Evolutionary conservation across 2,797 vertebrate species (phyloP).

Genomic region (Molothrus ater): DNA sequence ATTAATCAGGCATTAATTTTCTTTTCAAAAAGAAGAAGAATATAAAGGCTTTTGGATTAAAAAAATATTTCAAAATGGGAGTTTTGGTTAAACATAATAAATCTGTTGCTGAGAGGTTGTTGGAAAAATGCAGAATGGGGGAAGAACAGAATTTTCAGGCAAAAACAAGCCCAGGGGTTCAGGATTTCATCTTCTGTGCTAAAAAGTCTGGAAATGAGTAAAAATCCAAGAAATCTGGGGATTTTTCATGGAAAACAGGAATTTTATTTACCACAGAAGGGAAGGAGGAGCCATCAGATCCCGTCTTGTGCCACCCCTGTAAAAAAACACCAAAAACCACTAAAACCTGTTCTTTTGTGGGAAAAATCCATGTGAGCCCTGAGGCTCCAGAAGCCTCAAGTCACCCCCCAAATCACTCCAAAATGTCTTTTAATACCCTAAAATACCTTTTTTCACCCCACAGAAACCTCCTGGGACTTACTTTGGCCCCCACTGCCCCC

Average conservation of each 20-base stretch:
- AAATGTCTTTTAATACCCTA: neutral
- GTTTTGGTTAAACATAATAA: neutral
- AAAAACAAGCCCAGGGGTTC: neutral
- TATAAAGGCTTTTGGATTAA: neutral
- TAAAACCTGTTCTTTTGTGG: neutral
- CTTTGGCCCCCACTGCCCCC: neutral
- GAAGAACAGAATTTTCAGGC: neutral
- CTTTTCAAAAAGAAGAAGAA: no score
- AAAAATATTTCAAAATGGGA: neutral
- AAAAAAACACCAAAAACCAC: neutral
- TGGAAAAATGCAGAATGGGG: neutral
- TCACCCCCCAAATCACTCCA: neutral
- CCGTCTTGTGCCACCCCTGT: neutral
- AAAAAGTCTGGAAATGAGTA: neutral
- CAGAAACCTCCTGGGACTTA: neutral
- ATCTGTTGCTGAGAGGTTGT: neutral
- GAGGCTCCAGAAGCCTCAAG: neutral
- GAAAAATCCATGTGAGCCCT: neutral
- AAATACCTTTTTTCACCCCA: no score
- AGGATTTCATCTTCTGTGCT: neutral
- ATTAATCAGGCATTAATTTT: neutral
- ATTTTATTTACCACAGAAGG: neutral
- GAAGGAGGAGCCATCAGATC: neutral
- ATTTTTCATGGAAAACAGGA: neutral
- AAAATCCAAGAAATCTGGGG: neutral